Evolutionary conservation across 2,113 vertebrate genomes (phyloP).

Genomic region (Menura novaehollandiae): DNA sequence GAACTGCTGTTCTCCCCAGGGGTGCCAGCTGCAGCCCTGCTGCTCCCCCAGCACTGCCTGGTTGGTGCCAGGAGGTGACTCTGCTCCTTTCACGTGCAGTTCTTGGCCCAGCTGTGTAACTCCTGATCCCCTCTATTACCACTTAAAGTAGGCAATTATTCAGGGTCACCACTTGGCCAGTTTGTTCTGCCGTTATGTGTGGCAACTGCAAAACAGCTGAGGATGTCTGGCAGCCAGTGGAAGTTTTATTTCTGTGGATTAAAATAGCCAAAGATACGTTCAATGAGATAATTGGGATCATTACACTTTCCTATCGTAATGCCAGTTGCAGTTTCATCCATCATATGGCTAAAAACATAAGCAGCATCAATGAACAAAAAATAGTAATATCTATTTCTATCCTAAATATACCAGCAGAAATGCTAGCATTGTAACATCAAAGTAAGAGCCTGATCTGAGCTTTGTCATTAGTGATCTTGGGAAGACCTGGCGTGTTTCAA

Average conservation of each 20-base stretch:
- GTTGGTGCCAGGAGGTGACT: background rate
- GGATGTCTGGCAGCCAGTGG: background rate
- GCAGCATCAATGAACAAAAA: background rate
- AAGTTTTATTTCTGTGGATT: conserved; percentile 5
- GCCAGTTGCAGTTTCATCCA: background rate
- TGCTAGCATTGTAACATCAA: fast-evolving
- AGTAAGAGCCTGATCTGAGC: background rate
- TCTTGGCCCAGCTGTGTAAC: background rate
- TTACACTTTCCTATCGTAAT: background rate
- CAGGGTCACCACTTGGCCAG: background rate
- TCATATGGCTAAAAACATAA: background rate
- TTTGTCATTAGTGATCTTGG: background rate
- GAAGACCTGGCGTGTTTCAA: background rate
- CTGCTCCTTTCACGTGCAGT: background rate
- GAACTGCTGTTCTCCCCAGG: background rate
- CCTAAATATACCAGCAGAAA: background rate
- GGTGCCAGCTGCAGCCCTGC: background rate
- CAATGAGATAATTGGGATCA: background rate
- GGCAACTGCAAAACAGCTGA: background rate
- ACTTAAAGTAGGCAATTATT: background rate
- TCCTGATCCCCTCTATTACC: background rate
- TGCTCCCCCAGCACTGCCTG: background rate
- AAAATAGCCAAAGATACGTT: background rate
- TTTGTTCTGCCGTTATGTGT: background rate
- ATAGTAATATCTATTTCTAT: background rate